Percentiles rank a stretch among this genome's conserved stretches.
phyloP scores from a whole-genome alignment of 1,140 invertebrate species.

The Drosophila pallidifrons region DNA sequence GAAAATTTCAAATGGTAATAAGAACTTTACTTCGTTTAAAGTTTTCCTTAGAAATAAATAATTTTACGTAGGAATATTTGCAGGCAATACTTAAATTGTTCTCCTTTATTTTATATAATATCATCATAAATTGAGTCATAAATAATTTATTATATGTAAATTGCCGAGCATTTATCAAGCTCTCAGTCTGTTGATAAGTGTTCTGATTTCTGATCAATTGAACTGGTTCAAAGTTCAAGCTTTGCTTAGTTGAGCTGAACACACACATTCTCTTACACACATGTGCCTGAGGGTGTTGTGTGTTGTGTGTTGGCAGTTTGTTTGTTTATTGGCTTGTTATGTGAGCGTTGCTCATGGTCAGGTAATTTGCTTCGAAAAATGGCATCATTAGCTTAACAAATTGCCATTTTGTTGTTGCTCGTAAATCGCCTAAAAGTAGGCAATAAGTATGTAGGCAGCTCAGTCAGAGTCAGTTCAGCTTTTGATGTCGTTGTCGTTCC shows the following conservation, averaged over 20 bases:
- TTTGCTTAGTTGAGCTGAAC: neutral
- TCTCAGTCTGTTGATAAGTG: neutral
- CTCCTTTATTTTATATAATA: neutral
- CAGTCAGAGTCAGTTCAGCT: neutral
- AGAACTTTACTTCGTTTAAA: too few relatives aligned
- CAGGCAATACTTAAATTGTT: too few relatives aligned
- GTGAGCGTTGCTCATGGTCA: conserved; percentile 48
- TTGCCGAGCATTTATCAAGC: neutral
- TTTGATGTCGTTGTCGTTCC: neutral
- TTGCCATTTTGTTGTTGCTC: conserved; percentile 66
- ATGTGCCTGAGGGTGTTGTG: neutral
- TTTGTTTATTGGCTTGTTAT: conserved; percentile 49
- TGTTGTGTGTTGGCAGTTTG: conserved; percentile 30
- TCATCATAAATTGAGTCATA: neutral
- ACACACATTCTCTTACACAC: conserved; percentile 4
- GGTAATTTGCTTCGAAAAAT: conserved; percentile 79
- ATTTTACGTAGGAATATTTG: too few relatives aligned
- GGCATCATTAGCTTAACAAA: conserved; percentile 79
- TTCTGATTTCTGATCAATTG: conserved; percentile 1
- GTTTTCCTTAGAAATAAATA: too few relatives aligned
- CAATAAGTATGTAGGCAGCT: conserved; percentile 23
- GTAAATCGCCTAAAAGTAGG: conserved; percentile 68
- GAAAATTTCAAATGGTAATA: neutral
- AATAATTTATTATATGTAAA: neutral
- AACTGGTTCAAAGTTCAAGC: conserved; percentile 20